Base-by-base conservation (phyloP, 2,797 vertebrate genomes). In the Lagorchestes hirsutus region DNA sequence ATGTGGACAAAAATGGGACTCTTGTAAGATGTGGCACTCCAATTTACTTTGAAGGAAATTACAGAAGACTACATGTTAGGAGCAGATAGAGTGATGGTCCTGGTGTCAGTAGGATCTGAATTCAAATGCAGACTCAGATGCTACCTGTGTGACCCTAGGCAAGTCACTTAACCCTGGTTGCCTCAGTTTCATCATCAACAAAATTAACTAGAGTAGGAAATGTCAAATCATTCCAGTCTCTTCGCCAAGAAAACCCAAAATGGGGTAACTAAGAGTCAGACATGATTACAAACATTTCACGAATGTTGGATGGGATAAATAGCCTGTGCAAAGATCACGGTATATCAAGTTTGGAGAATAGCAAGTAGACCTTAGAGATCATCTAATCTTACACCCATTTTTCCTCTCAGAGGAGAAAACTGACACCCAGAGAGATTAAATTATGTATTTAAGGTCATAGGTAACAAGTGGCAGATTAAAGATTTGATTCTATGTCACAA, bases 401-500 rank as follows among this genome's bases (percentile, higher is more conserved):
- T 59, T 27, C 28, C 10, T 6, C 14, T 18, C 14, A 90, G 29
- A 4, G 10, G 8, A 11, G 18, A 11, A n/a, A 34, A 46, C 5
- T 34, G 52, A 92, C 55, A 56, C 0, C 0, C 11, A 31, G 2
- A 55, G 22, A 90, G n/a, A 54, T 54, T 27, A 9, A 50, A 14
- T 24, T 0, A 55, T 54, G 12, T 57, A 22, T 29, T 50, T 22
- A n/a, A 8, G 16, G 29, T 74, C 54, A 16, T 22, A 92, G 10
- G 31, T 4, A 22, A 14, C 28, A 1, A 0, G 8, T 6, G 29
- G 54, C 50, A 57, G 50, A 58, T 5, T n/a, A 52, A 87, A 18
- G 46, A 0, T 24, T 54, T 34, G n/a, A 56, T 31, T 90, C 46
- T 2, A 5, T n/a, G 5, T 58, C 6, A 0, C 2, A 2, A 22